Conservation (phyloP, 2,888 invertebrate genomes). For the Lasioglossum leucozonium region DNA sequence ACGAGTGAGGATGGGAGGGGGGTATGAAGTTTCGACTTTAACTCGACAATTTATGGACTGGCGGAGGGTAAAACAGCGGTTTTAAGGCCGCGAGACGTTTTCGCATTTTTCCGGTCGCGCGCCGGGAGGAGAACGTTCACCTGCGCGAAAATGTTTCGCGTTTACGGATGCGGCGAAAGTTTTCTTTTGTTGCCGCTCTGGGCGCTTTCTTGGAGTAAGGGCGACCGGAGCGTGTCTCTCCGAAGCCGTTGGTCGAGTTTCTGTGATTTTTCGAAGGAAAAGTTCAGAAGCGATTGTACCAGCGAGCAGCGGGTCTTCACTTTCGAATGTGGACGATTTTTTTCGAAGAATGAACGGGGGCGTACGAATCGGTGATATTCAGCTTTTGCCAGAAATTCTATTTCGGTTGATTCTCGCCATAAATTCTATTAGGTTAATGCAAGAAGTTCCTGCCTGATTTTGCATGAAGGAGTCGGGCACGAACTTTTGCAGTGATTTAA, state of each 20-base stretch:
- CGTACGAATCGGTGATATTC: no score
- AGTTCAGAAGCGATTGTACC: neutral
- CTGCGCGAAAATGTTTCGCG: neutral
- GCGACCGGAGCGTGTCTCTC: neutral
- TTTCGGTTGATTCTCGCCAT: no score
- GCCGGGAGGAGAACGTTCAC: neutral
- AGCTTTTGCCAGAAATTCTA: no score
- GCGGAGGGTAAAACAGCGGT: neutral
- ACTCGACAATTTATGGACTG: slow-evolving; percentile 1
- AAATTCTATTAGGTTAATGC: no score
- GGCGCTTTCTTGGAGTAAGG: neutral
- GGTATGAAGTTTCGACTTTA: neutral
- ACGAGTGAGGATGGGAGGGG: no score
- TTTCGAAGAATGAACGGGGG: no score
- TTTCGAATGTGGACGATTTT: no score
- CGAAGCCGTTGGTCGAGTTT: neutral
- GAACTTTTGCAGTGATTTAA: no score
- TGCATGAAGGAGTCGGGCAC: no score
- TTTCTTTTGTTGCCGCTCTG: neutral
- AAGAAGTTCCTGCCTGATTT: no score
- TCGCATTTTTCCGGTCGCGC: neutral
- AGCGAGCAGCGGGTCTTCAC: neutral
- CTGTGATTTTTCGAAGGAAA: neutral
- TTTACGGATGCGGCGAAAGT: slow-evolving; percentile 2
- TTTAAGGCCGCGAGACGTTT: slow-evolving; percentile 7